phyloP scores from a whole-genome alignment of 2,113 vertebrate species.

The Cyprinodon variegatus region DNA sequence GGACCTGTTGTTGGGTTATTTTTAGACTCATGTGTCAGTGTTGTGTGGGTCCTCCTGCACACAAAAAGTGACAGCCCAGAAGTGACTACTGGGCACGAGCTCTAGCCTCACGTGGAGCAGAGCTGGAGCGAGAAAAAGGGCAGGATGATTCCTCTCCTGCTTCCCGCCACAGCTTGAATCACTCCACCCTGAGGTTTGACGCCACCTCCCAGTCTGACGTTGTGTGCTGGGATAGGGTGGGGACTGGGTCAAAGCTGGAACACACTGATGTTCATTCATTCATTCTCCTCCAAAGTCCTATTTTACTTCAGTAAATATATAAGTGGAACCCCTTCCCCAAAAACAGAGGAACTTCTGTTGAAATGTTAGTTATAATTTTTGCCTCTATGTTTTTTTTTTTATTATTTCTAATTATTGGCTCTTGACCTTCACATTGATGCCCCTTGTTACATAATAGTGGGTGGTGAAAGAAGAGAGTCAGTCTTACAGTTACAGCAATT shows the following conservation, averaged over 20 bases:
- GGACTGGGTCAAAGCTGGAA: not conserved
- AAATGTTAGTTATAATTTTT: too few relatives aligned
- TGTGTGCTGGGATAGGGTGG: not conserved
- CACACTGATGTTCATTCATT: not conserved
- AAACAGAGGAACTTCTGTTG: not conserved
- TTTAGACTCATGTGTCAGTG: not conserved
- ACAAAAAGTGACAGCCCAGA: constrained; percentile 33
- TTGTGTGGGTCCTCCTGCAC: not conserved
- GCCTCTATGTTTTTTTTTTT: too few relatives aligned
- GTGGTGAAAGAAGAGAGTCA: not conserved
- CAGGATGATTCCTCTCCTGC: constrained; percentile 42
- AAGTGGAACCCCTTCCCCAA: not conserved
- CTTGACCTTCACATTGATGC: not conserved
- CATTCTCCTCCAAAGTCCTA: not conserved
- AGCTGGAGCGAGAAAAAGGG: constrained; percentile 53
- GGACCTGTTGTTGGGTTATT: not conserved
- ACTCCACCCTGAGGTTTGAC: not conserved
- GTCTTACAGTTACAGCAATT: not conserved
- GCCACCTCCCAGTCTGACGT: not conserved
- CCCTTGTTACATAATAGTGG: constrained; percentile 21
- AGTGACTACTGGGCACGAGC: constrained; percentile 50
- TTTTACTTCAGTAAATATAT: not conserved
- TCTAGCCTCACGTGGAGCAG: constrained; percentile 58
- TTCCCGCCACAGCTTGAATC: constrained; percentile 59
- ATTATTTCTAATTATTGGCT: too few relatives aligned